Percentiles rank a stretch among this genome's conserved stretches.
Evolutionary conservation across 2,113 vertebrate species (phyloP).

Genomic region (Piaya cayana): DNA sequence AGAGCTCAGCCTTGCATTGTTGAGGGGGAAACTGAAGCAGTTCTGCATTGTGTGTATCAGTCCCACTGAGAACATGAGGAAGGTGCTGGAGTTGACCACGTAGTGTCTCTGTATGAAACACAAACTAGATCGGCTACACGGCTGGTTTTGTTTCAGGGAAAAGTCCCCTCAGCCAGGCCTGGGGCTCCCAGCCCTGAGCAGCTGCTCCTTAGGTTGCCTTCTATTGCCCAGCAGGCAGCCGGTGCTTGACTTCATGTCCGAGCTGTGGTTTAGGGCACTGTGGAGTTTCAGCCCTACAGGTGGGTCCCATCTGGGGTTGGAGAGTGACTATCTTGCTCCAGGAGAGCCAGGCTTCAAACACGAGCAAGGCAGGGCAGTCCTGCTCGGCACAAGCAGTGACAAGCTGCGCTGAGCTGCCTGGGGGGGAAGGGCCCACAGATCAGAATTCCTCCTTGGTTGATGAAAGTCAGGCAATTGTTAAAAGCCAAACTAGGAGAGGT

Average conservation of each 20-base stretch:
- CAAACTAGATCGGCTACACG: not conserved
- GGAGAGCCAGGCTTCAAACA: not conserved
- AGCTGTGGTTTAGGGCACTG: not conserved
- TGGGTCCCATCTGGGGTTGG: not conserved
- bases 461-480: not conserved
- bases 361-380: not conserved
- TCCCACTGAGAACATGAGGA: not conserved
- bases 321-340: not conserved
- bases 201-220: not conserved
- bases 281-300: not conserved
- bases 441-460: not conserved
- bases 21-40: not conserved
- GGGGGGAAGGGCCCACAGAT: fast-evolving
- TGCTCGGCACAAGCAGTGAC: not conserved
- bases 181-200: not conserved
- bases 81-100: not conserved
- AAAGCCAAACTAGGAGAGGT: not conserved
- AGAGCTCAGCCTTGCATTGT: not conserved
- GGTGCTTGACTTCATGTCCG: not conserved
- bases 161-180: too few species aligned
- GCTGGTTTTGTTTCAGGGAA: not conserved
- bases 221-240: not conserved
- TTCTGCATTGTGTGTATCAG: not conserved
- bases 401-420: fast-evolving
- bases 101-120: constrained; percentile 51